phyloP scores from a whole-genome alignment of 2,113 vertebrate species.

The Procavia capensis region DNA sequence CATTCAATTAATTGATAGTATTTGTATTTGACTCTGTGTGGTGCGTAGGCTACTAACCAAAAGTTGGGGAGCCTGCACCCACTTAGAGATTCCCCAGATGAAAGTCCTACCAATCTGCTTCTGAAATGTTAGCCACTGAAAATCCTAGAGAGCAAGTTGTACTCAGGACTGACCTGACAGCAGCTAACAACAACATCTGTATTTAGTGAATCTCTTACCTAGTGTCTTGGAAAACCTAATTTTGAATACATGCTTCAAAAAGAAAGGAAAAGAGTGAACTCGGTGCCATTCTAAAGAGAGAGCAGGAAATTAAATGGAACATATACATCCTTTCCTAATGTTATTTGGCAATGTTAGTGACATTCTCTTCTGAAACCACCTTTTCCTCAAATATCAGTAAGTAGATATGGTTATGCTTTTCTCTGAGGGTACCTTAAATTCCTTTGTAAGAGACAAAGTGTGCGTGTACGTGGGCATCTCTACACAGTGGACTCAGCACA shows the following conservation, averaged over 20 bases:
- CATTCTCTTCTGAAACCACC: neutral
- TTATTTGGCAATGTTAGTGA: neutral
- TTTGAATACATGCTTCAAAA: slow-evolving; percentile 12
- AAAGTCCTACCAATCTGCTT: neutral
- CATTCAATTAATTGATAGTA: neutral
- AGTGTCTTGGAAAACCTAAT: neutral
- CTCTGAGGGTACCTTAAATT: neutral
- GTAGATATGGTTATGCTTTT: neutral
- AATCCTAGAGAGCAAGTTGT: neutral
- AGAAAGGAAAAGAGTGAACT: neutral
- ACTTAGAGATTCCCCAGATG: neutral
- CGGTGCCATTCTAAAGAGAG: neutral
- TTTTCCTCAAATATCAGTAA: neutral
- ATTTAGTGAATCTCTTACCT: neutral
- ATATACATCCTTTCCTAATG: neutral
- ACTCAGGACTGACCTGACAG: neutral
- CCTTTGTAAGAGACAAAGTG: neutral
- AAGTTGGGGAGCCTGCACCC: neutral
- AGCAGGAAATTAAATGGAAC: neutral
- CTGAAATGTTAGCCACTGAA: neutral
- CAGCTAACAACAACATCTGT: neutral
- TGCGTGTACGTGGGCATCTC: neutral
- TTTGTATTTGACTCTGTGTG: neutral
- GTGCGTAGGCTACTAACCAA: neutral
- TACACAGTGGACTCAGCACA: neutral